Evolutionary conservation across 2,888 invertebrate genomes (phyloP).

Genomic region (Calephelis perditalis): DNA sequence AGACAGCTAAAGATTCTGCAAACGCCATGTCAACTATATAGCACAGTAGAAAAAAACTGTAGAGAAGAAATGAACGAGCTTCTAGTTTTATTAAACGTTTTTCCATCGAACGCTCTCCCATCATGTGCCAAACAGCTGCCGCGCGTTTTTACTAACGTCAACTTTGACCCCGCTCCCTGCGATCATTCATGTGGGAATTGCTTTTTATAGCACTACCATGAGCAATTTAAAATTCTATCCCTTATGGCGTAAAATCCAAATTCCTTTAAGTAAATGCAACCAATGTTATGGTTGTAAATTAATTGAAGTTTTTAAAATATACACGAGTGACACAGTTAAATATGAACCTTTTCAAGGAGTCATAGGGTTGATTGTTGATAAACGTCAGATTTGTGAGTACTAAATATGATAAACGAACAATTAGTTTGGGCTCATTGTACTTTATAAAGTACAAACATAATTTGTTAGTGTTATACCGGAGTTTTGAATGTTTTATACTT

Average conservation of each 20-base stretch:
- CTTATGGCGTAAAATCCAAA: conserved; percentile 37
- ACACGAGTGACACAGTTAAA: conserved; percentile 9
- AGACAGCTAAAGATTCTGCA: background rate
- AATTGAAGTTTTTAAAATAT: conserved; percentile 43
- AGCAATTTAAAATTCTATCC: conserved; percentile 50
- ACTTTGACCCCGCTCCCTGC: conserved; percentile 71
- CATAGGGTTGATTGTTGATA: background rate
- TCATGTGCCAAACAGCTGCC: conserved; percentile 68
- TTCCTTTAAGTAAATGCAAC: conserved; percentile 44
- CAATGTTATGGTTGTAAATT: conserved; percentile 51
- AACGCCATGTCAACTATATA: conserved; percentile 27
- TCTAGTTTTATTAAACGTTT: conserved; percentile 55
- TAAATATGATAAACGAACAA: conserved; percentile 6
- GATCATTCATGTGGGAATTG: conserved; percentile 74
- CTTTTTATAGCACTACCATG: conserved; percentile 45
- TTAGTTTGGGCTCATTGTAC: conserved; percentile 9
- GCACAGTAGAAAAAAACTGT: conserved; percentile 38
- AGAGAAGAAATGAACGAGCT: conserved; percentile 43
- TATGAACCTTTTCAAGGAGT: background rate
- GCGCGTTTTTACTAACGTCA: conserved; percentile 66
- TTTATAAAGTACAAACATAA: background rate
- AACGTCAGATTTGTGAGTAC: background rate
- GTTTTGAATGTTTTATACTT: background rate
- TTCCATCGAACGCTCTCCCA: conserved; percentile 40
- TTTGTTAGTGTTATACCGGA: background rate